Conservation (phyloP, 2,888 invertebrate species). For the Eupsilia transversa region DNA sequence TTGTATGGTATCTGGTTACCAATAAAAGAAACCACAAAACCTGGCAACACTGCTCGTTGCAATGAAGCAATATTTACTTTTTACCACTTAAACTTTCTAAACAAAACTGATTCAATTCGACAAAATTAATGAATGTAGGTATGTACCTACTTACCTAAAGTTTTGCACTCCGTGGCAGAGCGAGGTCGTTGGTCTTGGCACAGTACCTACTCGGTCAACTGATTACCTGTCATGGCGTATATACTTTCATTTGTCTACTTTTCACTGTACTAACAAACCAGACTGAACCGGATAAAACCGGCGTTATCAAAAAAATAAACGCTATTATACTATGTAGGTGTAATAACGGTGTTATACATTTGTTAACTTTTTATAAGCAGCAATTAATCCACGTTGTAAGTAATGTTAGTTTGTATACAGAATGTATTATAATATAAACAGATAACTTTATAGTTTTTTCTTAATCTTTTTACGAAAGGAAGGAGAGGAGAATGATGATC, state of each 20-base stretch:
- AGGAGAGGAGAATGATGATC: too few species aligned
- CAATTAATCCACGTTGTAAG: slow-evolving; percentile 37
- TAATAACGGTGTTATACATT: slow-evolving; percentile 46
- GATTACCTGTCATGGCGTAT: slow-evolving; percentile 56
- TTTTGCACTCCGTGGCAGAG: slow-evolving; percentile 22
- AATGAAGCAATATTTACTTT: slow-evolving; percentile 18
- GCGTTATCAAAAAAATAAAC: slow-evolving; percentile 33
- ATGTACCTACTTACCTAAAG: slow-evolving; percentile 29
- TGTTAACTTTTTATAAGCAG: slow-evolving; percentile 30
- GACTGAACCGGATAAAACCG: slow-evolving; percentile 40
- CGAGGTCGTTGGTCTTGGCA: slow-evolving; percentile 61
- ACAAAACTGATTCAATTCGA: slow-evolving; percentile 11
- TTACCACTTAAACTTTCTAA: slow-evolving; percentile 28
- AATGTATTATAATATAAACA: slow-evolving; percentile 14
- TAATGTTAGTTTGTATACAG: slow-evolving; percentile 20
- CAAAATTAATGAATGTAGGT: slow-evolving; percentile 6
- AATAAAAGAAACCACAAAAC: slow-evolving; percentile 19
- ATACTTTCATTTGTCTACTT: slow-evolving; percentile 61
- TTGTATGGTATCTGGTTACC: not conserved
- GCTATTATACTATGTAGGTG: slow-evolving; percentile 15
- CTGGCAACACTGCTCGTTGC: not conserved
- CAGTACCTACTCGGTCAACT: slow-evolving; percentile 55
- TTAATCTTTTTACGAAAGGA: not conserved
- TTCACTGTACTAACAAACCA: slow-evolving; percentile 45
- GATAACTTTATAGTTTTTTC: slow-evolving; percentile 2